Evolutionary conservation across 2,113 vertebrate species (phyloP).

Genomic region (Petrocephalus microphthalmus): DNA sequence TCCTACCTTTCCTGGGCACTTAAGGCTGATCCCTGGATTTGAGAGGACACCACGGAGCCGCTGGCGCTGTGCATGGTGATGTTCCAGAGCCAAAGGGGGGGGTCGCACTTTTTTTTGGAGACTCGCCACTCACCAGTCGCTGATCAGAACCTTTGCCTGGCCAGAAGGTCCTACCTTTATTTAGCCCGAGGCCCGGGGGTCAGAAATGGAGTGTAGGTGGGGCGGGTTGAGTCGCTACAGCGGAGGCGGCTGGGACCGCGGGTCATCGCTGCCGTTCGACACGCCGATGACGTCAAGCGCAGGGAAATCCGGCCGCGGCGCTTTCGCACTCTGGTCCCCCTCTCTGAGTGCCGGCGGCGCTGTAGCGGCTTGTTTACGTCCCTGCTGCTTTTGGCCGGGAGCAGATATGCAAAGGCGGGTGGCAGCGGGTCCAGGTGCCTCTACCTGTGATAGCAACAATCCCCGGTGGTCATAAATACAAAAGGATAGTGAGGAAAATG

Average conservation of each 20-base stretch:
- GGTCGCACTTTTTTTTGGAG: not conserved
- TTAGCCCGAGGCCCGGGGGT: not conserved
- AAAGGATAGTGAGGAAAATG: not conserved
- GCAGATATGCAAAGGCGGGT: not conserved
- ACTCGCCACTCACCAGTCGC: not conserved
- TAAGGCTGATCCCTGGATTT: constrained; percentile 13
- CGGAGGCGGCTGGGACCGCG: not conserved
- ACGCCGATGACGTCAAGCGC: not conserved
- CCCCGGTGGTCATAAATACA: not conserved
- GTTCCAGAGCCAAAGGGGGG: not conserved
- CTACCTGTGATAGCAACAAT: not conserved
- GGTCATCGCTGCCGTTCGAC: not conserved
- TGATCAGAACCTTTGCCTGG: not conserved
- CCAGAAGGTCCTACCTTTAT: not conserved
- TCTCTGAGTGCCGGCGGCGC: not conserved
- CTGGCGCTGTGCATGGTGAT: not conserved
- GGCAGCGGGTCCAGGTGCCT: not conserved
- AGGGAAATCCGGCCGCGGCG: not conserved
- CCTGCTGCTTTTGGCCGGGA: not conserved
- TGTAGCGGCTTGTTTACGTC: not conserved
- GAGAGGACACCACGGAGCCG: not conserved
- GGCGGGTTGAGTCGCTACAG: not conserved
- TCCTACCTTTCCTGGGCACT: constrained; percentile 12
- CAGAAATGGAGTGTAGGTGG: not conserved
- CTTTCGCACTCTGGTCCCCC: not conserved